A percentile compares a stretch with the other conserved stretches of the same genome.
These are phyloP conservation scores for Pseudochirops corinnae DNA, from an alignment of 2,797 vertebrate genomes.

Conservation along the genomic window DNA sequence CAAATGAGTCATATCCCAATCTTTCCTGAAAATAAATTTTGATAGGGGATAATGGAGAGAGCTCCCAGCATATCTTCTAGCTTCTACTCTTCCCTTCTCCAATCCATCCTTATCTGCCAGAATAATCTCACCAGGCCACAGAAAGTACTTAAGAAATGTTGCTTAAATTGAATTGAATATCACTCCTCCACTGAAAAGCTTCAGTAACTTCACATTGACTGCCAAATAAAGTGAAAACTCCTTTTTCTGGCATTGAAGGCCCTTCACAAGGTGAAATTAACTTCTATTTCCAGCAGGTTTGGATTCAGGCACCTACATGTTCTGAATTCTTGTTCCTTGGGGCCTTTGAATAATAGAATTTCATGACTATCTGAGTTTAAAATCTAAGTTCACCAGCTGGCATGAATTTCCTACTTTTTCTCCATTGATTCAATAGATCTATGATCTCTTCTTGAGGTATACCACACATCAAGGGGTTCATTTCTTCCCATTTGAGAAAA, in stretches of 20 bases:
- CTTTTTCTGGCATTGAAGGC: neutral
- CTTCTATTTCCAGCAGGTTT: neutral
- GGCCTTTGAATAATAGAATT: neutral
- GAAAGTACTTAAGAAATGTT: neutral
- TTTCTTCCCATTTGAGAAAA: neutral
- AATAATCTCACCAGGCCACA: neutral
- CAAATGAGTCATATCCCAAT: neutral
- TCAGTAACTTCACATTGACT: neutral
- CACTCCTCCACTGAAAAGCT: neutral
- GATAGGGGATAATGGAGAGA: neutral
- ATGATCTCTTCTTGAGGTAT: neutral
- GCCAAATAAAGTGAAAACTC: neutral
- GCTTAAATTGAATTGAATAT: neutral
- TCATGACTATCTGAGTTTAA: neutral
- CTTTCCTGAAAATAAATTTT: neutral
- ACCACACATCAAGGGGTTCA: neutral
- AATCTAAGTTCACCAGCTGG: neutral
- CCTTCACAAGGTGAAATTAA: neutral
- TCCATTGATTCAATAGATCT: neutral
- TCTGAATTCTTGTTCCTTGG: neutral
- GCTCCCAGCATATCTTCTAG: neutral
- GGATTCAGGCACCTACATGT: neutral
- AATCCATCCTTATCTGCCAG: neutral
- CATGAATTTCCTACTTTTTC: neutral
- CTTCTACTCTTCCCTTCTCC: neutral